These are phyloP conservation scores for Drosophila micromelanica DNA, from an alignment of 1,140 invertebrate species.

Conservation along the genomic window DNA sequence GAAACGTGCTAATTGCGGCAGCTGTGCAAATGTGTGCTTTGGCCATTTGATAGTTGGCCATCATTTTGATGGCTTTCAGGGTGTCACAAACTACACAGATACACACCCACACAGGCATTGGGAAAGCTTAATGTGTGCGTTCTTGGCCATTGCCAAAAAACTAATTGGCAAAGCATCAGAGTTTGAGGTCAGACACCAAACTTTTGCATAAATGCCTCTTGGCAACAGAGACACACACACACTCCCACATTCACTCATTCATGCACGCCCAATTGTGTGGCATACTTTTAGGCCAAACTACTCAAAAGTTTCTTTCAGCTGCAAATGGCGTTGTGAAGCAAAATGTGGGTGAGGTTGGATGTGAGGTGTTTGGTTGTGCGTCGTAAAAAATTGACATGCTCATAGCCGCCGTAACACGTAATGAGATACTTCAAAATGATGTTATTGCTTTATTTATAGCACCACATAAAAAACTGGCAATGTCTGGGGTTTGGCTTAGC, in stretches of 20 bases:
- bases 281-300: constrained; percentile 62
- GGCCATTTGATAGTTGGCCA: constrained; percentile 78
- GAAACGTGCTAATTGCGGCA: constrained; percentile 81
- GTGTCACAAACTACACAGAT: constrained; percentile 13
- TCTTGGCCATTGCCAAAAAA: constrained; percentile 46
- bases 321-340: neutral
- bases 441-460: constrained; percentile 82
- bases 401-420: constrained; percentile 71
- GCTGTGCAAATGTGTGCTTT: constrained; percentile 77
- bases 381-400: constrained; percentile 76
- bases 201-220: constrained; percentile 74
- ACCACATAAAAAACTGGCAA: constrained; percentile 61
- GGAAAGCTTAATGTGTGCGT: constrained; percentile 44
- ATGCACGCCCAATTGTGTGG: constrained; percentile 43
- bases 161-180: constrained; percentile 63
- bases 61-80: constrained; percentile 74
- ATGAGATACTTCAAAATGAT: constrained; percentile 82
- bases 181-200: constrained; percentile 38
- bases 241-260: neutral
- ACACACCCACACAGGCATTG: constrained; percentile 6
- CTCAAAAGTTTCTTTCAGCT: constrained; percentile 47
- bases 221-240: constrained; percentile 26
- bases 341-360: neutral
- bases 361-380: constrained; percentile 20
- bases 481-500: constrained; percentile 14